Evolutionary conservation across 1,140 invertebrate genomes (phyloP).

Genomic region (Ceratina calcarata): DNA sequence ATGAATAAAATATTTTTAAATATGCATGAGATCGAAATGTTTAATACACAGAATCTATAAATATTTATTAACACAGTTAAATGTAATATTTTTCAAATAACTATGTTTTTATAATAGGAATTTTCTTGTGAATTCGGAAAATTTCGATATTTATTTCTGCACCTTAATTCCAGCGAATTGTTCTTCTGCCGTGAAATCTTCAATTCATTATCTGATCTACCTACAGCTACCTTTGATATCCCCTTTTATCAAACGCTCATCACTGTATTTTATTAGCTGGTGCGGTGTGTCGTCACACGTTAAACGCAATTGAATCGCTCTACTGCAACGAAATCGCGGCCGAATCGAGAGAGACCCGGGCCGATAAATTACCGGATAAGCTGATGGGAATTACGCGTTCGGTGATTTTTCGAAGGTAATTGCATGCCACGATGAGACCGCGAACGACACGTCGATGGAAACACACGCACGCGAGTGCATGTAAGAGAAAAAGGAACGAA

Average conservation of each 20-base stretch:
- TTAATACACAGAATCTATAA: too few relatives aligned
- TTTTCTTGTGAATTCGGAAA: too few relatives aligned
- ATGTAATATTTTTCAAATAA: too few relatives aligned
- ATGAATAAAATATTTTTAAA: too few relatives aligned
- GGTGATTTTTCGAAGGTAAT: not conserved
- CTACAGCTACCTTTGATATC: not conserved
- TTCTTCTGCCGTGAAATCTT: not conserved
- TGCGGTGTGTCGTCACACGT: not conserved
- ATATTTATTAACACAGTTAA: too few relatives aligned
- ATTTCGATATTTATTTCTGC: not conserved
- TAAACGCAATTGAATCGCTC: not conserved
- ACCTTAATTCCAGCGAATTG: not conserved
- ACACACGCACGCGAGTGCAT: too few relatives aligned
- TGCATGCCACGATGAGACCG: too few relatives aligned
- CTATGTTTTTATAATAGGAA: too few relatives aligned
- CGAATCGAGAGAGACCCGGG: not conserved
- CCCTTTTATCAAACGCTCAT: slow-evolving; percentile 12
- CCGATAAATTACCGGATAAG: slow-evolving; percentile 19
- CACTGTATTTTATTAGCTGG: not conserved
- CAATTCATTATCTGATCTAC: not conserved
- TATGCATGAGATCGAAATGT: too few relatives aligned
- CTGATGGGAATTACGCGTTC: not conserved
- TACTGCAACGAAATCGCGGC: not conserved
- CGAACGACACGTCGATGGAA: not conserved
- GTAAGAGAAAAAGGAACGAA: slow-evolving; percentile 39